A percentile compares a stretch with the other conserved stretches of the same genome.
These are phyloP conservation scores for Ianthella basta DNA, from an alignment of 37 sponge, comb jelly and placozoan genomes.

Conservation along the genomic window DNA sequence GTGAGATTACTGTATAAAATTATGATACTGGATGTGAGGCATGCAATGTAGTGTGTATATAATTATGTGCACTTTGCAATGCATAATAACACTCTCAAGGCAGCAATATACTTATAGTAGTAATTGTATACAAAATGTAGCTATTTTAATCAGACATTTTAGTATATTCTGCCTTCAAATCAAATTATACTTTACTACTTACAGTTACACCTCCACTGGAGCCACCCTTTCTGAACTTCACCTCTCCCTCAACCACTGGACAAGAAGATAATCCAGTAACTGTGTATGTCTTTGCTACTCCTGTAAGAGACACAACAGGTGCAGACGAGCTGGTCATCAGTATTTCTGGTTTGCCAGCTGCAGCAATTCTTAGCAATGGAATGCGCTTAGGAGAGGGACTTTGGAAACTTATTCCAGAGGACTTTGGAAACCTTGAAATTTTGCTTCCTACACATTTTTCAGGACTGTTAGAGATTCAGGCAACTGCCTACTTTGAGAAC, in stretches of 20 bases:
- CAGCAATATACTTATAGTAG: no score
- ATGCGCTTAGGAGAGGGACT: background rate
- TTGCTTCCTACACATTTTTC: background rate
- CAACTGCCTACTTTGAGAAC: conserved; percentile 1
- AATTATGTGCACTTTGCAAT: no score
- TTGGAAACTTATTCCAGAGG: background rate
- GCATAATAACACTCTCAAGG: no score
- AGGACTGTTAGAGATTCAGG: background rate
- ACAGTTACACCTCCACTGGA: conserved; percentile 17
- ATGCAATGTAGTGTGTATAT: no score
- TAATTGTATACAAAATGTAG: no score
- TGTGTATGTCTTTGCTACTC: background rate
- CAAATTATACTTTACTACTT: background rate
- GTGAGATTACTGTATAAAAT: no score
- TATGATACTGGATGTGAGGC: no score
- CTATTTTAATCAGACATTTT: no score
- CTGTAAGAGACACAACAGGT: background rate
- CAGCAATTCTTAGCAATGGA: conserved; percentile 5
- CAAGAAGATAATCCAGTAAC: background rate
- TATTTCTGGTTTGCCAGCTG: background rate
- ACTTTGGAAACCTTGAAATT: conserved; percentile 29
- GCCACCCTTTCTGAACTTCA: background rate
- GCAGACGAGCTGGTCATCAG: background rate
- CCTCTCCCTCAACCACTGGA: background rate
- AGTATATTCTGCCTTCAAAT: no score